phyloP scores from a whole-genome alignment of 2,113 vertebrate species.

The Carassius auratus region DNA sequence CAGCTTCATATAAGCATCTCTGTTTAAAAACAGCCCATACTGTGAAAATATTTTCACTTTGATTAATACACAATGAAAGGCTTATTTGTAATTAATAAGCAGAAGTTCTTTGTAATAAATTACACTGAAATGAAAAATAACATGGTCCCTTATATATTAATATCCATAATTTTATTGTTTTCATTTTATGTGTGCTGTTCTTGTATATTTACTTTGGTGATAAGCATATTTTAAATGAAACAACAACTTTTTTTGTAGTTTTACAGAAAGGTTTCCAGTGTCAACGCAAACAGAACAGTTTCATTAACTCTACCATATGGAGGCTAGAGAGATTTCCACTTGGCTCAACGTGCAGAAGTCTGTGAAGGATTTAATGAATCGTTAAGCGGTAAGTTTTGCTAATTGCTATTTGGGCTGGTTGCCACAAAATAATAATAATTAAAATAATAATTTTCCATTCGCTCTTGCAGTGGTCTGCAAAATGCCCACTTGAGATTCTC shows the following conservation, averaged over 20 bases:
- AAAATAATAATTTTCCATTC: background rate
- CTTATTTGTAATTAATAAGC: background rate
- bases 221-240: conserved; percentile 17
- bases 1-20: background rate
- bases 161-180: background rate
- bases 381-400: conserved; percentile 6
- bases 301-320: conserved; percentile 31
- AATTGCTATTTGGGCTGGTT: background rate
- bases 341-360: background rate
- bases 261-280: background rate
- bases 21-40: background rate
- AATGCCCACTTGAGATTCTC: background rate
- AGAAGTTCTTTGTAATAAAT: background rate
- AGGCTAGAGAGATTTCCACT: conserved; percentile 8
- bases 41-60: background rate
- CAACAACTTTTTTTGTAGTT: background rate
- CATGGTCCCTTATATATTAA: background rate
- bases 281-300: conserved; percentile 12
- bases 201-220: background rate
- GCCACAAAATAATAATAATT: conserved; percentile 19
- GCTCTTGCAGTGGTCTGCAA: background rate
- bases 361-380: conserved; percentile 6
- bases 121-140: background rate
- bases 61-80: background rate
- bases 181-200: background rate